These are phyloP conservation scores for Diglossa brunneiventris DNA, from an alignment of 2,113 vertebrate species.

Conservation along the genomic window DNA sequence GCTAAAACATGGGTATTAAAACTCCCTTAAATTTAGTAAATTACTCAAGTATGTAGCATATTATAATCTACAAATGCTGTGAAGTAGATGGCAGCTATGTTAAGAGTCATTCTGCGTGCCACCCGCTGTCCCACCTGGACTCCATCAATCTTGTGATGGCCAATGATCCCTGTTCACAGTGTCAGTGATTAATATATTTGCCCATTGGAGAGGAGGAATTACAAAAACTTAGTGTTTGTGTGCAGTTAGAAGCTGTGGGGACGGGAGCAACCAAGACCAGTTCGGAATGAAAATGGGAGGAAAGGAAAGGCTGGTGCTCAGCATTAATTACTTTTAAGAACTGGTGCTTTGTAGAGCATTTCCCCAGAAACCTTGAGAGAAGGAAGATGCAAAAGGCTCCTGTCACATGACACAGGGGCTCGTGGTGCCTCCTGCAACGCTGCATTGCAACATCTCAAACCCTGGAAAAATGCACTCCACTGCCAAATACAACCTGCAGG, in stretches of 20 bases:
- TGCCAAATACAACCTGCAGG: neutral
- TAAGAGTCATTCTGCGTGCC: neutral
- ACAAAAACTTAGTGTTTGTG: neutral
- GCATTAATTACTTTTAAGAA: neutral
- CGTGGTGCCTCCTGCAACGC: neutral
- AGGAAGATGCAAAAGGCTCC: neutral
- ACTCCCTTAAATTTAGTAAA: neutral
- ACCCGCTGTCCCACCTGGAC: neutral
- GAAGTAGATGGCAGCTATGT: neutral
- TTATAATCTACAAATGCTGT: neutral
- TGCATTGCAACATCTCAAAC: neutral
- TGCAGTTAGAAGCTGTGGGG: neutral
- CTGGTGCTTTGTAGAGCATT: neutral
- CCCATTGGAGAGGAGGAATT: neutral
- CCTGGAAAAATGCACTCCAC: neutral
- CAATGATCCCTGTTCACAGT: neutral
- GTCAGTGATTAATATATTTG: neutral
- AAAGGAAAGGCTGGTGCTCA: neutral
- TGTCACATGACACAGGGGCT: too few relatives aligned
- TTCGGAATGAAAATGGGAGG: neutral
- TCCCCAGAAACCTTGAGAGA: neutral
- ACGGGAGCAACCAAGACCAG: neutral
- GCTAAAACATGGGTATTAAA: neutral
- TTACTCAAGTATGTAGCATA: neutral
- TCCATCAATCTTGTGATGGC: constrained; percentile 11